A percentile compares a stretch with the other conserved stretches of the same genome.
Conservation (phyloP, 1,140 invertebrate species). For the Drosophila carrolli region DNA sequence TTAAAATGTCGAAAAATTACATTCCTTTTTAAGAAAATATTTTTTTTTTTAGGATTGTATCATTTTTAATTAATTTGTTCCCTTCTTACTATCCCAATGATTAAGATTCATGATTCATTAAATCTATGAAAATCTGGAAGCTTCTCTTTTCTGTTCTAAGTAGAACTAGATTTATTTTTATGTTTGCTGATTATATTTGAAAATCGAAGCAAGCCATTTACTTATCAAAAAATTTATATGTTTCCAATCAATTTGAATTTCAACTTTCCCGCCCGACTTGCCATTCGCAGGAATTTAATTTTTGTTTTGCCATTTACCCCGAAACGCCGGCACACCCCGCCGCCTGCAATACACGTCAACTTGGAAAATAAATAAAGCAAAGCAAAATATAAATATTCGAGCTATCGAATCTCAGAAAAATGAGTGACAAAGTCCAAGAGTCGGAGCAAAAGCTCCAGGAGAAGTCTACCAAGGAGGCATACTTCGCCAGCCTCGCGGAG, state of each 20-base stretch:
- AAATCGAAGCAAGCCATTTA: too few relatives aligned
- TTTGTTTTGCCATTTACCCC: conserved; percentile 10
- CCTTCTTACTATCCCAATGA: too few relatives aligned
- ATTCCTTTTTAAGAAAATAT: too few relatives aligned
- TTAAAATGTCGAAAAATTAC: too few relatives aligned
- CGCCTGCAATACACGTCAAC: conserved; percentile 63
- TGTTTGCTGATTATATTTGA: too few relatives aligned
- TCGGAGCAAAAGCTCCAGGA: conserved; percentile 18
- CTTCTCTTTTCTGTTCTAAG: too few relatives aligned
- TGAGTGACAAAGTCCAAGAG: conserved; percentile 33
- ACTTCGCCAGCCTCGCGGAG: conserved; percentile 85
- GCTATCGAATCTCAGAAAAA: conserved; percentile 2
- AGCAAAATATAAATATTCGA: conserved; percentile 23
- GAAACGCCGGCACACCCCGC: conserved; percentile 13
- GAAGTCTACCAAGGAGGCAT: conserved; percentile 85
- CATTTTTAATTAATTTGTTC: not conserved
- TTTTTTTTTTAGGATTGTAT: not conserved
- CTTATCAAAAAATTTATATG: not conserved
- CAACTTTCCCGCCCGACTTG: not conserved
- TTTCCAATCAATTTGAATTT: not conserved
- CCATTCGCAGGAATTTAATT: not conserved
- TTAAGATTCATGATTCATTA: too few relatives aligned
- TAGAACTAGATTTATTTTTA: too few relatives aligned
- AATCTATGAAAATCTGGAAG: too few relatives aligned
- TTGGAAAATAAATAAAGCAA: conserved; percentile 52